phyloP scores from a whole-genome alignment of 2,888 invertebrate genomes.

The Empis livida region DNA sequence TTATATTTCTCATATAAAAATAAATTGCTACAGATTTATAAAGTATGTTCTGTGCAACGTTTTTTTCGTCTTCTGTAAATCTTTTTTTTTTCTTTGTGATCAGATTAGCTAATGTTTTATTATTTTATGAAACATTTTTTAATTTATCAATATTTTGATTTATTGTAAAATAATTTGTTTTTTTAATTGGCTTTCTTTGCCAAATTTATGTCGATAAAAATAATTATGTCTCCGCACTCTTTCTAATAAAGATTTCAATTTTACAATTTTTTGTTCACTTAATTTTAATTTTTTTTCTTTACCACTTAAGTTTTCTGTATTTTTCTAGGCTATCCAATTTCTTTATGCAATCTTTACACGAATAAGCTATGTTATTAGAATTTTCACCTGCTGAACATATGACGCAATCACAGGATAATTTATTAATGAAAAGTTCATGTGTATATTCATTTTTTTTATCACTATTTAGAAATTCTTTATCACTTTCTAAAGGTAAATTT shows the following conservation, averaged over 20 bases:
- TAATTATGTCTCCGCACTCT: background rate
- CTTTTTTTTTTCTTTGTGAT: background rate
- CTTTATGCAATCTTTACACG: background rate
- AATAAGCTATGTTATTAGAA: background rate
- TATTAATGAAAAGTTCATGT: background rate
- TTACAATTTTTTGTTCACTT: background rate
- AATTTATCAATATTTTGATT: background rate
- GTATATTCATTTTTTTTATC: background rate
- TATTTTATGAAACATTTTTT: background rate
- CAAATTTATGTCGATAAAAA: background rate
- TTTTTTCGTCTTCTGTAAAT: background rate
- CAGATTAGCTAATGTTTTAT: background rate
- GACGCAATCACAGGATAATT: background rate
- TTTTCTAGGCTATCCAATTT: background rate
- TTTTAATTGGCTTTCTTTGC: background rate
- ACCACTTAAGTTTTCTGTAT: background rate
- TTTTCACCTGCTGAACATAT: background rate
- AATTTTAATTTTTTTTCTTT: background rate
- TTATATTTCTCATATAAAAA: background rate
- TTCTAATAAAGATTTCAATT: background rate
- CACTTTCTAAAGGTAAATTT: too few species aligned
- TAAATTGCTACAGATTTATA: background rate
- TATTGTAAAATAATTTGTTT: background rate
- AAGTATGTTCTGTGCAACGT: background rate
- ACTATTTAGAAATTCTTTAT: background rate